A percentile compares a stretch with the other conserved stretches of the same genome.
These are phyloP conservation scores for Pterois miles DNA, from an alignment of 2,797 vertebrate species.

Conservation along the genomic window DNA sequence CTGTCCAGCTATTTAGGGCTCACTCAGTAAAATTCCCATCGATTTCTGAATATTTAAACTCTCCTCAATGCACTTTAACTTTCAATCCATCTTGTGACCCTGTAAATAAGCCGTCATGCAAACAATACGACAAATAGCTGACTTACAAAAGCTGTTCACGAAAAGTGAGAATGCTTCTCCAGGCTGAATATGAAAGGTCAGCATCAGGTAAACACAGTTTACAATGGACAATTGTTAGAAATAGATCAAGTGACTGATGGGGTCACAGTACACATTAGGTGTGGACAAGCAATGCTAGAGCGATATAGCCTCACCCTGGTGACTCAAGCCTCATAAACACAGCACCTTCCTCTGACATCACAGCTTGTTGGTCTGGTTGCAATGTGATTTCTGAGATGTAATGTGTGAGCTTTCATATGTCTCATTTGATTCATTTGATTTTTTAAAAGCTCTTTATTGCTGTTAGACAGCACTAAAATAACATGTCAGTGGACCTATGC, in stretches of 20 bases:
- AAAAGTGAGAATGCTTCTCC: slow-evolving; percentile 37
- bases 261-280: slow-evolving; percentile 63
- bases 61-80: slow-evolving; percentile 1
- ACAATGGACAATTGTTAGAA: slow-evolving; percentile 31
- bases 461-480: neutral
- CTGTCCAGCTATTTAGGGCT: slow-evolving; percentile 13
- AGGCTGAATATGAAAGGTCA: slow-evolving; percentile 49
- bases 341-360: slow-evolving; percentile 42
- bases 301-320: slow-evolving; percentile 33
- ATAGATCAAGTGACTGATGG: slow-evolving; percentile 49
- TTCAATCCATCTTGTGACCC: slow-evolving; percentile 16
- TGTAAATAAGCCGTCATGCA: slow-evolving; percentile 35
- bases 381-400: slow-evolving; percentile 7
- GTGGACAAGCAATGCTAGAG: slow-evolving; percentile 35
- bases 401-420: neutral
- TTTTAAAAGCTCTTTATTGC: neutral
- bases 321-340: slow-evolving; percentile 48
- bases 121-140: slow-evolving; percentile 1
- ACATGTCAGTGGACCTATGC: neutral
- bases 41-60: slow-evolving; percentile 5
- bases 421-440: neutral
- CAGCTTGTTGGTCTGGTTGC: slow-evolving; percentile 1
- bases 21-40: neutral
- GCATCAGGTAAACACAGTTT: slow-evolving; percentile 24
- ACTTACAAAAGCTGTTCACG: slow-evolving; percentile 3